Conservation (phyloP, 2,888 invertebrate species). For the Drosophila atroscutellata region DNA sequence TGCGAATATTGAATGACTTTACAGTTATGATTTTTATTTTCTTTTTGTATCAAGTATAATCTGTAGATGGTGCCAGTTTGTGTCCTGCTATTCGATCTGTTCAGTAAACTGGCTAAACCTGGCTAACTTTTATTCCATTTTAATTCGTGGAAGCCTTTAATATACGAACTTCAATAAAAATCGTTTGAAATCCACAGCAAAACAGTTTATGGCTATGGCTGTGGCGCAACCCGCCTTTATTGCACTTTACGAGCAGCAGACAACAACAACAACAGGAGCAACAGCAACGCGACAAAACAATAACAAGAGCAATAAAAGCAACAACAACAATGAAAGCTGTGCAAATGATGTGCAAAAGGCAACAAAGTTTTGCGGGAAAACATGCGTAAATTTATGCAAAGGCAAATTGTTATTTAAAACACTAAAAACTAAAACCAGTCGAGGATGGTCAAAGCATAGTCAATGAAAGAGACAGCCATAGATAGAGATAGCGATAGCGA, state of each 20-base stretch:
- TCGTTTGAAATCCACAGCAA: constrained; percentile 17
- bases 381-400: constrained; percentile 79
- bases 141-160: constrained; percentile 6
- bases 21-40: no score
- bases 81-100: background rate
- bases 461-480: constrained; percentile 22
- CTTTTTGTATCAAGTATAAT: background rate
- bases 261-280: constrained; percentile 31
- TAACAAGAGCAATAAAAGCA: constrained; percentile 48
- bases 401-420: constrained; percentile 79
- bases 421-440: constrained; percentile 69
- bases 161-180: constrained; percentile 23
- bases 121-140: background rate
- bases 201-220: constrained; percentile 18
- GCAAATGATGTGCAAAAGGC: constrained; percentile 61
- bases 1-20: background rate
- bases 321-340: constrained; percentile 23
- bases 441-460: constrained; percentile 30
- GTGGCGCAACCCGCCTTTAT: background rate
- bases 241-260: constrained; percentile 32
- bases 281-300: constrained; percentile 49
- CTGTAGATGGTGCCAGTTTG: background rate
- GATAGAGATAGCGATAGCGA: background rate
- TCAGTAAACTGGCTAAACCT: background rate
- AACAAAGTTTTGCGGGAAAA: constrained; percentile 62